These are phyloP conservation scores for Aphidius gifuensis DNA, from an alignment of 1,140 invertebrate genomes.

Conservation along the genomic window DNA sequence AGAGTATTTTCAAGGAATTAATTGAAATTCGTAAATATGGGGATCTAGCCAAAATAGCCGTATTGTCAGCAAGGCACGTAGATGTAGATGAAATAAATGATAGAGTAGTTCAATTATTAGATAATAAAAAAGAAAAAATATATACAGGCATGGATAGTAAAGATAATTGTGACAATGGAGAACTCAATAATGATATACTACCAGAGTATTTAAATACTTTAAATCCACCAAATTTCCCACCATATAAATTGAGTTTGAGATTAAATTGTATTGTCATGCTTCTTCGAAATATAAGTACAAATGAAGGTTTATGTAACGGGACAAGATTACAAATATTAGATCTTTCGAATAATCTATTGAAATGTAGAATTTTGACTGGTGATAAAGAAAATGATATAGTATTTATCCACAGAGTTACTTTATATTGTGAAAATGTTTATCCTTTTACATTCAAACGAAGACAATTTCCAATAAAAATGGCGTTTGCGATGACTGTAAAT, in stretches of 20 bases:
- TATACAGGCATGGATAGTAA: conserved; percentile 4
- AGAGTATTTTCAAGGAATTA: background rate
- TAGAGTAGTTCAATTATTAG: conserved; percentile 8
- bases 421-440: too few relatives aligned
- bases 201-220: conserved; percentile 13
- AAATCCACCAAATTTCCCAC: conserved; percentile 1
- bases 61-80: too few relatives aligned
- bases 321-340: conserved; percentile 4
- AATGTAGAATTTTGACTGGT: background rate
- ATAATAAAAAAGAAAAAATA: conserved; percentile 6
- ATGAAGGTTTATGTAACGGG: conserved; percentile 1
- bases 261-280: conserved; percentile 1
- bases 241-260: background rate
- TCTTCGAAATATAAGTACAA: too few relatives aligned
- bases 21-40: conserved; percentile 1
- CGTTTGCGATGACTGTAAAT: too few relatives aligned
- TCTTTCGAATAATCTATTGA: conserved; percentile 1
- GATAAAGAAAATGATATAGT: background rate
- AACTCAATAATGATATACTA: conserved; percentile 3
- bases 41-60: background rate
- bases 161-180: conserved; percentile 11
- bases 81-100: too few relatives aligned
- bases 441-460: too few relatives aligned
- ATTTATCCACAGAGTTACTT: background rate
- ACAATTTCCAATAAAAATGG: conserved; percentile 1